Evolutionary conservation across 1,140 invertebrate species (phyloP).

Genomic region (Ectropis grisescens): DNA sequence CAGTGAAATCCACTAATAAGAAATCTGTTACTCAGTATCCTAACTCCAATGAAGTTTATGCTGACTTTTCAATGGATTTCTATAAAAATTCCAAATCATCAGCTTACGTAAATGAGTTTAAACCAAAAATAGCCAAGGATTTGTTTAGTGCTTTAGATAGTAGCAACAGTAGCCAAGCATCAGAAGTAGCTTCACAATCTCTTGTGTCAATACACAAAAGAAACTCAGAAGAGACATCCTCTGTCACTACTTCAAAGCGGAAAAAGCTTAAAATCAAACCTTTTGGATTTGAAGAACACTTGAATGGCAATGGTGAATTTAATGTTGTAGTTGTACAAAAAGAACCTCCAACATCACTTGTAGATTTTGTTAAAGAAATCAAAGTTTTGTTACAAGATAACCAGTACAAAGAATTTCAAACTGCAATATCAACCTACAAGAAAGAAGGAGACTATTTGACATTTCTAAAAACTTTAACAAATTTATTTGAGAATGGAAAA

Average conservation of each 20-base stretch:
- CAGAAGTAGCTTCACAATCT: constrained; percentile 34
- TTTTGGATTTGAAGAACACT: constrained; percentile 58
- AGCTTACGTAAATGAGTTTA: constrained; percentile 47
- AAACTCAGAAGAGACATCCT: constrained; percentile 29
- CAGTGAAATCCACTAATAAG: constrained; percentile 24
- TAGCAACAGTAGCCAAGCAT: constrained; percentile 27
- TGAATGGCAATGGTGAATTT: constrained; percentile 7
- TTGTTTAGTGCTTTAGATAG: constrained; percentile 70
- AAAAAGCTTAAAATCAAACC: constrained; percentile 71
- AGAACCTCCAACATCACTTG: constrained; percentile 46
- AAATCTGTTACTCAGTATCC: constrained; percentile 53
- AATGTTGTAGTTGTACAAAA: constrained; percentile 24
- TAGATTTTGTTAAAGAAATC: constrained; percentile 70
- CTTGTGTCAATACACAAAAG: constrained; percentile 42
- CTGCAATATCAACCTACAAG: constrained; percentile 72
- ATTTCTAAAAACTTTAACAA: constrained; percentile 65
- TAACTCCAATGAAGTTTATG: constrained; percentile 72
- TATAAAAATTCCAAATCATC: constrained; percentile 58
- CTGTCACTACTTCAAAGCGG: constrained; percentile 43
- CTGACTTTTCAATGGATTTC: constrained; percentile 63
- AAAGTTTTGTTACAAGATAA: constrained; percentile 66
- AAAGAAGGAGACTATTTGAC: constrained; percentile 65
- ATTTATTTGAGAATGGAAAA: constrained; percentile 66
- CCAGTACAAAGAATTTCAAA: constrained; percentile 72
- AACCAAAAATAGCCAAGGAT: constrained; percentile 63